Percentiles rank a stretch among this genome's conserved stretches.
Evolutionary conservation across 64 coral and sea anemone species (phyloP).

Genomic region (Stichodactyla mertensii): DNA sequence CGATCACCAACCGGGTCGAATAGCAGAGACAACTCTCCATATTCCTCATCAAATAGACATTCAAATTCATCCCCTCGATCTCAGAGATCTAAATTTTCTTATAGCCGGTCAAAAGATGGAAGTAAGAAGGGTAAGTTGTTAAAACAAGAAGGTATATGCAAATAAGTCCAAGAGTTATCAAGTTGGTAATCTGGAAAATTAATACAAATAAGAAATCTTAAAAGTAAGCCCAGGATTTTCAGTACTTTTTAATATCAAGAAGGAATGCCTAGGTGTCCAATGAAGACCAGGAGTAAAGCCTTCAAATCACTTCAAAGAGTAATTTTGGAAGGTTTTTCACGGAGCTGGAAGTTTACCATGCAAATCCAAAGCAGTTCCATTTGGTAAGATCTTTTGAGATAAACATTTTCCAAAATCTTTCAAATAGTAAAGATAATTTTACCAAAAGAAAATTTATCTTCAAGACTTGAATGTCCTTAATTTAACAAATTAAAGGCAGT

Average conservation of each 20-base stretch:
- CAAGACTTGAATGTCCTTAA: background rate
- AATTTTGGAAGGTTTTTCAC: background rate
- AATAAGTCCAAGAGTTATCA: background rate
- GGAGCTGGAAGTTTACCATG: background rate
- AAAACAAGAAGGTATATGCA: background rate
- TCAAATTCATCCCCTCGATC: slow-evolving; percentile 83
- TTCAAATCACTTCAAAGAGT: background rate
- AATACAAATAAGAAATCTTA: background rate
- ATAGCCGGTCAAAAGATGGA: slow-evolving; percentile 77
- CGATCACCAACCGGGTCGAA: slow-evolving; percentile 48
- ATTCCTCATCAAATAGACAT: slow-evolving; percentile 59
- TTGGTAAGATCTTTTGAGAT: background rate
- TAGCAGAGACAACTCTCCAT: slow-evolving; percentile 46
- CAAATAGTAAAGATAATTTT: background rate
- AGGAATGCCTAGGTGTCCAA: background rate
- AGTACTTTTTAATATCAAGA: background rate
- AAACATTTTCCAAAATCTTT: background rate
- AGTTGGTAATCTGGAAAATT: background rate
- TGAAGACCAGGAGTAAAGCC: background rate
- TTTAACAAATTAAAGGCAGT: background rate
- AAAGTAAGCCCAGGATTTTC: background rate
- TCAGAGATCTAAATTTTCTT: slow-evolving; percentile 70
- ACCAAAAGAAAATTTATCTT: background rate
- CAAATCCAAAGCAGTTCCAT: background rate
- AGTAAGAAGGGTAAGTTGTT: slow-evolving; percentile 50